Base-by-base conservation (phyloP, 2,113 vertebrate species). In the Crotalus tigris region DNA sequence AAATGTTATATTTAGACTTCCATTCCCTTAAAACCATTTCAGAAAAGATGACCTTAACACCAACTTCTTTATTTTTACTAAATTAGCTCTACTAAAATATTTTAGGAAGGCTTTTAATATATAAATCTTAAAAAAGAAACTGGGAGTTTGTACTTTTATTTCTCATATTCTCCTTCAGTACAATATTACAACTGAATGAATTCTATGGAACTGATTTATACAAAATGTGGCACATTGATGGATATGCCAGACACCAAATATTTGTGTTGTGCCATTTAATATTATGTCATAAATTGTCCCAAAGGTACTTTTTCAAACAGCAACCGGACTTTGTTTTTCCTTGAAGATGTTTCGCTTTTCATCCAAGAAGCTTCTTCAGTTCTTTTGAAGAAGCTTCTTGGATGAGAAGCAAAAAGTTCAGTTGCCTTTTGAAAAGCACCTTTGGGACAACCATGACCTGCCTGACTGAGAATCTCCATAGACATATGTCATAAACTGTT, bases 1-100 rank as follows among this genome's bases (percentile, higher is more conserved):
- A 85, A 15, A 88, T 85, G 61, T 19, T 93, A 87, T 92, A 81
- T 91, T 94, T 94, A 94, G 9, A 12, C 87, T 91, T 91, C 88
- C 33, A 59, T 3, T 15, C 15, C 39, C 33, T 90, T 64, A 54
- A 91, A 89, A 46, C 89, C 55, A 44, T 93, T 5, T 49, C 29
- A 54, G 39, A 88, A 92, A 61, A 64, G 44, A 29, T 94, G 69
- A 93, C 92, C 51, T 64, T 58, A 57, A 29, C 55, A 92, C 57
- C 23, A 26, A 90, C 44, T 94, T 91, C 13, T 92, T 89, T 58
- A 44, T 88, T 24, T 93, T 39, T 64, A 69, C 57, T 61, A 59
- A 89, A 92, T 55, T 49, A 90, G 87, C 26, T 92, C 26, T 87
- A 8, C 3, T 0, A 39, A 0, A 23, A 94, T 61, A 88, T 89